Evolutionary conservation across 2,888 invertebrate species (phyloP), one percentile per base, ranked within the genome.

Genomic region (Yponomeuta cagnagella): DNA sequence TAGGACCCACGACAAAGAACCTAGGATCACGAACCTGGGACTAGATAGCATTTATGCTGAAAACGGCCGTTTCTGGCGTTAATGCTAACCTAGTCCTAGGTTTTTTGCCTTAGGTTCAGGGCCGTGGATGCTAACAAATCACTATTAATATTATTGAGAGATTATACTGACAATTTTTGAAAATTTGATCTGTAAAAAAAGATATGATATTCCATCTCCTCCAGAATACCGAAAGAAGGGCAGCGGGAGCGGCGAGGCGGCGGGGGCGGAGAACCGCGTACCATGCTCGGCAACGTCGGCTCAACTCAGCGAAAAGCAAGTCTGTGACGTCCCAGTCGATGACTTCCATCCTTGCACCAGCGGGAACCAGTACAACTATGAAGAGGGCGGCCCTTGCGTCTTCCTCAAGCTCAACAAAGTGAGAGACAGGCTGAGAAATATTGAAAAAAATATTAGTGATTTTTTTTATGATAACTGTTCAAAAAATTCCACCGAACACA

Each of bases 351-450:
- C 95, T 69, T 99, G 98, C 90, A 95, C 95, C 73, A 92, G 94
- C 72, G 93, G 93, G 52, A 95, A 96, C 76, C 94, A 96, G 79
- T 99, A 96, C 90, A 98, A 98, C 82, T 99, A 96, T 89, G 95
- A 95, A 76, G 94, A 94, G 76, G 96, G 96, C 72, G 95, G 96
- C 72, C 99, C 99, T 23, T 99, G 99, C 88, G 96, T 99, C 84
- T 96, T 99, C 92, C 94, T 99, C 77, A 99, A 99, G 88, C 93
- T 99, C 78, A 99, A 99, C 89, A 98, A 97, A 95, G 98, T 98
- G 43, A 15, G 31, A 33, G 52, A 43, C 43, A 8, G 4, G 43
- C 43, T 8, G 8, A 6, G 43, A 43, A 63, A 58, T 67, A 30
- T 30, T 15, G 1, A 52, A 48, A 70, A n/a, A 70, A 30, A 30